Conservation (phyloP, 2,888 invertebrate genomes). For the Ypsolopha scabrella region DNA sequence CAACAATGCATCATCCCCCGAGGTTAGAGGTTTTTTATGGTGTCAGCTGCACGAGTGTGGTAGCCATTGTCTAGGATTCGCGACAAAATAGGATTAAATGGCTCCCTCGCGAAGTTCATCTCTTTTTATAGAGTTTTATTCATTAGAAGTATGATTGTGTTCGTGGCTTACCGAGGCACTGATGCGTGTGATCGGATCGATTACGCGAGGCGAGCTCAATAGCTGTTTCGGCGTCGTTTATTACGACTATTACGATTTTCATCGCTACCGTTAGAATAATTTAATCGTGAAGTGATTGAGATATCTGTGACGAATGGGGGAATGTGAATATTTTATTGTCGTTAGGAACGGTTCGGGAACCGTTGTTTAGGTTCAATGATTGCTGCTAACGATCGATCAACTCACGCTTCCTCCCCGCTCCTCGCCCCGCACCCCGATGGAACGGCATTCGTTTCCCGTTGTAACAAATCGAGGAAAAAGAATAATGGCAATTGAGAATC, state of each 20-base stretch:
- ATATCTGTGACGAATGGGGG: slow-evolving; percentile 41
- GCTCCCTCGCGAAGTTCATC: slow-evolving; percentile 30
- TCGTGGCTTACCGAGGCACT: slow-evolving; percentile 28
- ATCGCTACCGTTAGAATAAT: slow-evolving; percentile 27
- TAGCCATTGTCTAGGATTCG: slow-evolving; percentile 29
- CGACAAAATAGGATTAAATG: slow-evolving; percentile 39
- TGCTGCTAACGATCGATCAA: not conserved
- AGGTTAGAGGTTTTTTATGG: slow-evolving; percentile 37
- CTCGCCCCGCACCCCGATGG: too few species aligned
- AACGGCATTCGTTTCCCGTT: not conserved
- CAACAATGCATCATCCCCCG: slow-evolving; percentile 10
- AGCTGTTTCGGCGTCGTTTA: slow-evolving; percentile 29
- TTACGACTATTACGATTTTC: slow-evolving; percentile 27
- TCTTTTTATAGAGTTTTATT: slow-evolving; percentile 54
- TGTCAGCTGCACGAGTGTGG: slow-evolving; percentile 62
- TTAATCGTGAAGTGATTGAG: slow-evolving; percentile 14
- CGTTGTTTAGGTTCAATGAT: not conserved
- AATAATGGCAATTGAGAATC: slow-evolving; percentile 5
- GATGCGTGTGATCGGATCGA: slow-evolving; percentile 54
- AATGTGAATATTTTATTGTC: slow-evolving; percentile 23
- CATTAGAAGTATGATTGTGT: slow-evolving; percentile 47
- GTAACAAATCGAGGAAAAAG: not conserved
- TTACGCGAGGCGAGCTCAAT: slow-evolving; percentile 36
- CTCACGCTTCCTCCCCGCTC: too few species aligned
- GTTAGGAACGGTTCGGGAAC: not conserved